phyloP scores from a whole-genome alignment of 2,113 vertebrate species.

The Mormyrus iriodes region DNA sequence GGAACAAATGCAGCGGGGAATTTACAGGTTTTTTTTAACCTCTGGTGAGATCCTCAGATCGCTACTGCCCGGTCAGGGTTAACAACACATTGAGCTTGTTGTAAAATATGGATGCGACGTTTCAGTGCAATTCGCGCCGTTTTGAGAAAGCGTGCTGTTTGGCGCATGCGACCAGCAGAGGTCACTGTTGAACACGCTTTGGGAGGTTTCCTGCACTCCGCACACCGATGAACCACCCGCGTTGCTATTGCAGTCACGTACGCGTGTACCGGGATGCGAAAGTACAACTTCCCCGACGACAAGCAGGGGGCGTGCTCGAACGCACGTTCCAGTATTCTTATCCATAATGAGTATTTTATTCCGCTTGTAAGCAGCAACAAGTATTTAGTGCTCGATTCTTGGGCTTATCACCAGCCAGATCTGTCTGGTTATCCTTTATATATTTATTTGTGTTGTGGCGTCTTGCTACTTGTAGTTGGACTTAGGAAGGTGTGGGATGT shows the following conservation, averaged over 20 bases:
- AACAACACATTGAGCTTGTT: no score
- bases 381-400: background rate
- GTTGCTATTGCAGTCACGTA: conserved; percentile 69
- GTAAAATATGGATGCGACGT: background rate
- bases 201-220: conserved; percentile 13
- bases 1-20: background rate
- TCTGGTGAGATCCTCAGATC: background rate
- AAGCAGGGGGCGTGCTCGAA: conserved; percentile 56
- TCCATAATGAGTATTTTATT: conserved; percentile 26
- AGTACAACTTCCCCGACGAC: conserved; percentile 61
- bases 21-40: background rate
- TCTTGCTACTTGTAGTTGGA: background rate
- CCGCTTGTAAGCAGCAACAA: background rate
- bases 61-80: background rate
- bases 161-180: conserved; percentile 47
- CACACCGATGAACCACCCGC: conserved; percentile 40
- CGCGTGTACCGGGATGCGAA: conserved; percentile 53
- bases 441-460: background rate
- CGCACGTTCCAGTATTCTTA: conserved; percentile 52
- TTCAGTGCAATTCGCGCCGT: background rate
- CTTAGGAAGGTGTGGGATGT: background rate
- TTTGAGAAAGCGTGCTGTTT: background rate
- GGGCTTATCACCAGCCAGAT: background rate
- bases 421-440: background rate
- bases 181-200: conserved; percentile 55